Evolutionary conservation across 1,140 invertebrate genomes (phyloP), one percentile per base, ranked within the genome.

Genomic region (Anoplolepis gracilipes): DNA sequence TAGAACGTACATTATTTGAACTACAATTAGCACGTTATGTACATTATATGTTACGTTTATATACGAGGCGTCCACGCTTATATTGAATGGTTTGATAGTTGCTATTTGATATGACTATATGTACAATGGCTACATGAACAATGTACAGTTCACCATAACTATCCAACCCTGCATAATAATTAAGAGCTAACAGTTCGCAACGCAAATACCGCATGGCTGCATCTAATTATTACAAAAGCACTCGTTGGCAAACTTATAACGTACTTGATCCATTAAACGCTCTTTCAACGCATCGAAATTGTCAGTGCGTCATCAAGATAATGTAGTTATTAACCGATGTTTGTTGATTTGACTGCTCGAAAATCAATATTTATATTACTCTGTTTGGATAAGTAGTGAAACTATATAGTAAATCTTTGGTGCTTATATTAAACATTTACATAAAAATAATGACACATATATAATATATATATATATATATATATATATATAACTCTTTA

Each of bases 201-300:
- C 25, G 25, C 53, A 72, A 82, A 59, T 82, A 46, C 25, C 6
- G 49, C 49, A 55, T 55, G 22, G 25, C 39, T 72, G 78, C 36
- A 73, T 73, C 53, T 59, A 82, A 82, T 82, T 39, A 73, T 72
- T 79, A 55, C 22, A 79, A 79, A 69, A 70, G 64, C 77, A 79
- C 42, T 79, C 53, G 30, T 70, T 49, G 46, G 46, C 4, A 49
- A 49, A 49, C 16, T 49, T 79, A 70, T 13, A 69, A 33, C 13
- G 39, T 59, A 61, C 25, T 36, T 70, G 30, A 55, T 79, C 33
- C 16, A 70, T 70, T 79, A 33, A 67, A 0, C 30, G 30, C 6
- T 39, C 33, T 79, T 36, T 49, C 22, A 70, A 25, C 1, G 2
- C 16, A 28, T 46, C 28, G 4, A 30, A 49, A 22, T 36, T 49